These are phyloP conservation scores for Delia radicum DNA, from an alignment of 1,140 invertebrate genomes.

Conservation along the genomic window DNA sequence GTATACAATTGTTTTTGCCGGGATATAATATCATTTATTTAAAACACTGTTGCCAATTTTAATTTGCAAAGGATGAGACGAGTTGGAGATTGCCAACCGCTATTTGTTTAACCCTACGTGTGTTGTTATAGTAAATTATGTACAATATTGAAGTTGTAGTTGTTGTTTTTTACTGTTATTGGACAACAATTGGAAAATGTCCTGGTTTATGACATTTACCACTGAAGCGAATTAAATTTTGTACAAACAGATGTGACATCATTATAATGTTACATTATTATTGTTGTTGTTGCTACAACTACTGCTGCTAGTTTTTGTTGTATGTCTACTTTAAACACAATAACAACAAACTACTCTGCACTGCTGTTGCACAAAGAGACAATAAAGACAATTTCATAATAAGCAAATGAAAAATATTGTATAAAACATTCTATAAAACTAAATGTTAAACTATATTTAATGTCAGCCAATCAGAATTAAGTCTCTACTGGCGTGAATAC, in stretches of 20 bases:
- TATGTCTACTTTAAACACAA: not conserved
- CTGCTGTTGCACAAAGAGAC: not conserved
- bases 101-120: not conserved
- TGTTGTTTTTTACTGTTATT: not conserved
- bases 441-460: not conserved
- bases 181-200: not conserved
- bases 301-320: not conserved
- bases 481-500: not conserved
- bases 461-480: not conserved
- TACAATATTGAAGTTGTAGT: not conserved
- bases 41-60: no score
- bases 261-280: not conserved
- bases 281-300: not conserved
- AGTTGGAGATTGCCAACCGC: not conserved
- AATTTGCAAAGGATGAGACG: not conserved
- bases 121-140: not conserved
- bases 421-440: not conserved
- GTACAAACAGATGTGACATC: constrained; percentile 3
- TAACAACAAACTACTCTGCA: not conserved
- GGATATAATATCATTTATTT: no score
- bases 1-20: no score
- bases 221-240: constrained; percentile 4
- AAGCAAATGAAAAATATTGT: not conserved
- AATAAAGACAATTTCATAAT: not conserved
- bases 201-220: constrained; percentile 3